A percentile compares a stretch with the other conserved stretches of the same genome.
These are phyloP conservation scores for Melipona quadrifasciata DNA, from an alignment of 1,140 invertebrate genomes.

Conservation along the genomic window DNA sequence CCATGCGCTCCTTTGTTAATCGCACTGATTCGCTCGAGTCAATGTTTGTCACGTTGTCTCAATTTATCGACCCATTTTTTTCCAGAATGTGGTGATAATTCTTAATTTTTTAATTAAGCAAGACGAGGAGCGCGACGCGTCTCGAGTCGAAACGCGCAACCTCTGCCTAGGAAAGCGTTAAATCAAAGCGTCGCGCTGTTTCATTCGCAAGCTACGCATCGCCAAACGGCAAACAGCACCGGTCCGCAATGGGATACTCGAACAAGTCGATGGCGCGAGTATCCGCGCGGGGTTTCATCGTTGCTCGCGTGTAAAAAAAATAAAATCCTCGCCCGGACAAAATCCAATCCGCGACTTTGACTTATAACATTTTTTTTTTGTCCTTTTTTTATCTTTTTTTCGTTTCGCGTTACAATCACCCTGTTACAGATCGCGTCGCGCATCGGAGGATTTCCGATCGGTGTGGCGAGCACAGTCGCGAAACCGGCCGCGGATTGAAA, in stretches of 20 bases:
- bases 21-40: not conserved
- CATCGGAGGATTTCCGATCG: not conserved
- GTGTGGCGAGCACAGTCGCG: not conserved
- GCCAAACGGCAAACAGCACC: not conserved
- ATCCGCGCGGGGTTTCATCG: not conserved
- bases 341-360: slow-evolving; percentile 1
- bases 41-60: not conserved
- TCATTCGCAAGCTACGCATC: not conserved
- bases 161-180: not conserved
- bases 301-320: not conserved
- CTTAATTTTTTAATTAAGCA: not conserved
- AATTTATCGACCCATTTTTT: too few species aligned
- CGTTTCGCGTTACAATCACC: not conserved
- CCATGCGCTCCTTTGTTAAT: not conserved
- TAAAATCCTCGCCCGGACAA: not conserved
- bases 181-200: not conserved
- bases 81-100: not conserved
- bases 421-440: too few species aligned
- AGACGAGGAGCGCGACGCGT: too few species aligned
- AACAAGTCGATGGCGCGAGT: not conserved
- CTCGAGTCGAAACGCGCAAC: too few species aligned
- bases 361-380: not conserved
- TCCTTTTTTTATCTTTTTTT: not conserved
- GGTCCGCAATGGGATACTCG: not conserved
- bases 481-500: not conserved